phyloP scores from a whole-genome alignment of 2,797 vertebrate genomes.

The Diplodus sargus region DNA sequence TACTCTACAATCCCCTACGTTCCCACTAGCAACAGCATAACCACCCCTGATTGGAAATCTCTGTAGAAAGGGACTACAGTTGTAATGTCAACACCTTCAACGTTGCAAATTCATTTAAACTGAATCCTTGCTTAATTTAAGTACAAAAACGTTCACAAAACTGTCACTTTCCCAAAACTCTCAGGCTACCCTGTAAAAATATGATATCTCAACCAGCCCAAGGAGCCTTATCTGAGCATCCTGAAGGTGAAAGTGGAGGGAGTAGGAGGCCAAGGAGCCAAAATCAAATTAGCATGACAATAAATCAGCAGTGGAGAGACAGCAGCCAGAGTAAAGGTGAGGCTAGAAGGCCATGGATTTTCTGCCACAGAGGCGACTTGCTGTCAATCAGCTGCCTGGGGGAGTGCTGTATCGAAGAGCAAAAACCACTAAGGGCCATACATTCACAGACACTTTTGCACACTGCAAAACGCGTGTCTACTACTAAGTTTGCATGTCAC shows the following conservation, averaged over 20 bases:
- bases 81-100: background rate
- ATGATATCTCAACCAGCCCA: constrained; percentile 7
- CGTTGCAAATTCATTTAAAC: no score
- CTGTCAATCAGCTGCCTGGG: constrained; percentile 73
- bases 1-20: no score
- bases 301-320: constrained; percentile 78
- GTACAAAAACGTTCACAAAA: constrained; percentile 14
- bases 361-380: constrained; percentile 72
- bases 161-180: constrained; percentile 2
- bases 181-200: background rate
- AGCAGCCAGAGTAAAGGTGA: constrained; percentile 77
- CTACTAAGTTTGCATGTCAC: constrained; percentile 25
- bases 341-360: constrained; percentile 80
- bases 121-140: constrained; percentile 5
- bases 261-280: constrained; percentile 55
- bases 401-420: constrained; percentile 36
- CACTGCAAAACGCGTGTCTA: background rate
- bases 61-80: background rate
- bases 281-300: constrained; percentile 82
- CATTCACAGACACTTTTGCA: constrained; percentile 17
- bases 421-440: constrained; percentile 44
- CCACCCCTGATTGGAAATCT: no score
- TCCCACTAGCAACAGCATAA: no score
- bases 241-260: constrained; percentile 58
- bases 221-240: constrained; percentile 32